phyloP scores from a whole-genome alignment of 2,797 vertebrate species.

The Gambusia yucatana region DNA sequence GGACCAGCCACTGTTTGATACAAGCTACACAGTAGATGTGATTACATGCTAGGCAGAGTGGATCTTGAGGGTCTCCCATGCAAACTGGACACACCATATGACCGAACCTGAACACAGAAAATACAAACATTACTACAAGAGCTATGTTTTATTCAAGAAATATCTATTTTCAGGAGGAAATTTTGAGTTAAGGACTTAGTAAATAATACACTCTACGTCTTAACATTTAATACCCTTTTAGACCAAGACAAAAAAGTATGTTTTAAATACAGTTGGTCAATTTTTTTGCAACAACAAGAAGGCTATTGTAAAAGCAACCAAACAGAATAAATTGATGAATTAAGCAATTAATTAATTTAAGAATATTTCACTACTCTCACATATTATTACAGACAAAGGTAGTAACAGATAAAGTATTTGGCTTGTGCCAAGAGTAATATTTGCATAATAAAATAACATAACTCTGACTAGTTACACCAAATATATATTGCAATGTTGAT shows the following conservation, averaged over 20 bases:
- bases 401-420: not conserved
- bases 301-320: not conserved
- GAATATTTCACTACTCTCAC: not conserved
- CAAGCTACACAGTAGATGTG: slow-evolving; percentile 89
- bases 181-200: too few species aligned
- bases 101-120: slow-evolving; percentile 77
- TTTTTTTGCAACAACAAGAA: not conserved
- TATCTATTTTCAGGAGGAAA: not conserved
- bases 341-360: not conserved
- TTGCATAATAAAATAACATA: not conserved
- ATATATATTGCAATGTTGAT: not conserved
- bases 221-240: not conserved
- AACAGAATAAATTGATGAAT: not conserved
- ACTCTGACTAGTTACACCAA: not conserved
- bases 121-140: slow-evolving; percentile 9
- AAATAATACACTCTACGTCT: too few species aligned
- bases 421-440: not conserved
- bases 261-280: not conserved
- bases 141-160: not conserved
- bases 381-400: not conserved
- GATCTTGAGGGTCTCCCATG: slow-evolving; percentile 83
- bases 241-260: not conserved
- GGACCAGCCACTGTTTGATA: slow-evolving; percentile 80
- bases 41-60: slow-evolving; percentile 85
- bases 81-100: slow-evolving; percentile 83